These are phyloP conservation scores for Stylophora pistillata DNA, from an alignment of 64 coral and sea anemone genomes.

Conservation along the genomic window DNA sequence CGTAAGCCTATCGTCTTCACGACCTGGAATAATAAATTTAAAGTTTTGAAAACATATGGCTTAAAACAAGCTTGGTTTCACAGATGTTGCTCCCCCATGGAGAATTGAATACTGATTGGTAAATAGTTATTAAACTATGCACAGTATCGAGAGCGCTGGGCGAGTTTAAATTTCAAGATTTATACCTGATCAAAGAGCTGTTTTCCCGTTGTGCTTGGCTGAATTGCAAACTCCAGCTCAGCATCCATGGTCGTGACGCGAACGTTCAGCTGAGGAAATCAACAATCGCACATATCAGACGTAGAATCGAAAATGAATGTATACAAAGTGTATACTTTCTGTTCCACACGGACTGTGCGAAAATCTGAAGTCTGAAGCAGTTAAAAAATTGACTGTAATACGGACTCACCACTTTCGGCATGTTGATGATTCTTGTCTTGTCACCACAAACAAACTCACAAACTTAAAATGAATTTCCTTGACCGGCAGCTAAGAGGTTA, in stretches of 20 bases:
- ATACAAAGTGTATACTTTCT: background rate
- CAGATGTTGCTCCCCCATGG: background rate
- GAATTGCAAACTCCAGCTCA: slow-evolving; percentile 95
- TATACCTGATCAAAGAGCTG: slow-evolving; percentile 97
- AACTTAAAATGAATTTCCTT: slow-evolving; percentile 19
- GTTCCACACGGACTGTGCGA: background rate
- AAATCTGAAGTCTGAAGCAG: background rate
- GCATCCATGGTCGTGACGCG: slow-evolving; percentile 93
- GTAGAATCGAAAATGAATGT: slow-evolving; percentile 7
- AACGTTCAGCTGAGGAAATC: slow-evolving; percentile 77
- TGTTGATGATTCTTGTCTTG: slow-evolving; percentile 38
- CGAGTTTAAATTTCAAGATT: background rate
- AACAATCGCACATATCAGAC: background rate
- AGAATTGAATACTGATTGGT: background rate
- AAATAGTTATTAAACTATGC: slow-evolving; percentile 5
- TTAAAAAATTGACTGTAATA: background rate
- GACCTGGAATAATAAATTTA: slow-evolving; percentile 57
- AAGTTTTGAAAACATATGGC: too few species aligned
- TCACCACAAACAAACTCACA: slow-evolving; percentile 24
- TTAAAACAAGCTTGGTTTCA: background rate
- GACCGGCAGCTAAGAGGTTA: background rate
- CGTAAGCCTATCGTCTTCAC: slow-evolving; percentile 94
- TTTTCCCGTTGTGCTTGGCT: slow-evolving; percentile 92
- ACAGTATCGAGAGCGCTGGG: too few species aligned
- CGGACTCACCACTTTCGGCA: slow-evolving; percentile 82